Evolutionary conservation across 2,888 invertebrate genomes (phyloP).

Genomic region (Steinernema carpocapsae): DNA sequence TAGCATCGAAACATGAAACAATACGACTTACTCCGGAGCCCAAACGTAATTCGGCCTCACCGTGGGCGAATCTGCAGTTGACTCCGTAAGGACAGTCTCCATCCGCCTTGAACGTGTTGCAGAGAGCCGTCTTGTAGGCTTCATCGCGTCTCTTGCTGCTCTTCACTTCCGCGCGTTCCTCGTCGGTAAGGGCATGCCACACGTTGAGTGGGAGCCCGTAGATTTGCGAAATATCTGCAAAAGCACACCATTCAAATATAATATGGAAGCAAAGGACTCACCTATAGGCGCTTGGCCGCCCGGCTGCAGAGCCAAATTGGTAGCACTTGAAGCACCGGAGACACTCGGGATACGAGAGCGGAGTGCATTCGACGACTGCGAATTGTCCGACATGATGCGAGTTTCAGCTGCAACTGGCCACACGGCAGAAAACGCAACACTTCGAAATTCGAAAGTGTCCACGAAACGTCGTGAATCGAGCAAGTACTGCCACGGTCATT

Average conservation of each 20-base stretch:
- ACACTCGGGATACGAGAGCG: too few relatives aligned
- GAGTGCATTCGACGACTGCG: too few relatives aligned
- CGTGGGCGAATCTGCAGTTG: constrained; percentile 28
- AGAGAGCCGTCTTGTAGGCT: constrained; percentile 34
- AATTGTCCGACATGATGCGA: too few relatives aligned
- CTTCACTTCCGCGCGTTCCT: constrained; percentile 19
- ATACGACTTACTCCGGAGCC: background rate
- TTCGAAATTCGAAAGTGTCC: too few relatives aligned
- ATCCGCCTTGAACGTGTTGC: background rate
- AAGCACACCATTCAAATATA: background rate
- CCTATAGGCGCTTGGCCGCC: too few relatives aligned
- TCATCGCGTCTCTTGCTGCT: constrained; percentile 20
- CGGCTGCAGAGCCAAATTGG: too few relatives aligned
- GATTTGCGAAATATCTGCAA: background rate
- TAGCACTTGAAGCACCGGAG: too few relatives aligned
- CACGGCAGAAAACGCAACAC: too few relatives aligned
- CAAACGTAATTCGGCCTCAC: background rate
- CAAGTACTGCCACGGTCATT: too few relatives aligned
- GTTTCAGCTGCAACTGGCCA: too few relatives aligned
- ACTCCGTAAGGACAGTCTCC: background rate
- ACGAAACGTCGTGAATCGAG: too few relatives aligned
- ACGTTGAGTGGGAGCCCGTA: constrained; percentile 4
- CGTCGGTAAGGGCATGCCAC: constrained; percentile 34
- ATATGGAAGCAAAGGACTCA: background rate
- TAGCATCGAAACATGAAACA: background rate